phyloP scores from a whole-genome alignment of 2,888 invertebrate species.

The Limnephilus marmoratus region DNA sequence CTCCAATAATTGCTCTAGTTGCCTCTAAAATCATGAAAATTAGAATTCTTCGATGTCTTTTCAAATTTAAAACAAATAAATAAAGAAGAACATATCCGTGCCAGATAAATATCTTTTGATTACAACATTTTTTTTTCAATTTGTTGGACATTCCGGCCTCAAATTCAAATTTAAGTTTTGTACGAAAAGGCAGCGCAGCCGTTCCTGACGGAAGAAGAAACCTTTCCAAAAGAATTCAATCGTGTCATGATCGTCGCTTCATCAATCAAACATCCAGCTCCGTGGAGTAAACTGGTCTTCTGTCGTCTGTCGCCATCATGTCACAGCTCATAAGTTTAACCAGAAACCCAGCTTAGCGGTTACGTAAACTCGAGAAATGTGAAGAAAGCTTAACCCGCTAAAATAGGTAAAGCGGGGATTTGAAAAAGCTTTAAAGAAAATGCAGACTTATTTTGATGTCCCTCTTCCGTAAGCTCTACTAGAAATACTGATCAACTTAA shows the following conservation, averaged over 20 bases:
- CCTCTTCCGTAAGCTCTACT: not conserved
- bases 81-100: no score
- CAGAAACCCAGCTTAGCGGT: not conserved
- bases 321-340: slow-evolving; percentile 35
- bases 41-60: no score
- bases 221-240: not conserved
- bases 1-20: no score
- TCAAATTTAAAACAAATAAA: no score
- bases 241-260: not conserved
- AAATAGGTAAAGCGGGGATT: not conserved
- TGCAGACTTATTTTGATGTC: not conserved
- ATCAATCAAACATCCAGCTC: not conserved
- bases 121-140: no score
- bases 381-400: slow-evolving; percentile 27
- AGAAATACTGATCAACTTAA: not conserved
- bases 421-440: not conserved
- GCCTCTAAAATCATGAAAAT: no score
- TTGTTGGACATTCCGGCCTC: no score
- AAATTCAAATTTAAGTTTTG: no score
- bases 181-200: no score
- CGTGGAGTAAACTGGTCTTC: not conserved
- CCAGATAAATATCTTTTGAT: no score
- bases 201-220: not conserved
- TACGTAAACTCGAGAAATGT: not conserved
- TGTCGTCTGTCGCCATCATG: not conserved